Percentiles rank a stretch among this genome's conserved stretches.
Evolutionary conservation across 2,113 vertebrate genomes (phyloP).

Genomic region (Lepidothrix coronata): DNA sequence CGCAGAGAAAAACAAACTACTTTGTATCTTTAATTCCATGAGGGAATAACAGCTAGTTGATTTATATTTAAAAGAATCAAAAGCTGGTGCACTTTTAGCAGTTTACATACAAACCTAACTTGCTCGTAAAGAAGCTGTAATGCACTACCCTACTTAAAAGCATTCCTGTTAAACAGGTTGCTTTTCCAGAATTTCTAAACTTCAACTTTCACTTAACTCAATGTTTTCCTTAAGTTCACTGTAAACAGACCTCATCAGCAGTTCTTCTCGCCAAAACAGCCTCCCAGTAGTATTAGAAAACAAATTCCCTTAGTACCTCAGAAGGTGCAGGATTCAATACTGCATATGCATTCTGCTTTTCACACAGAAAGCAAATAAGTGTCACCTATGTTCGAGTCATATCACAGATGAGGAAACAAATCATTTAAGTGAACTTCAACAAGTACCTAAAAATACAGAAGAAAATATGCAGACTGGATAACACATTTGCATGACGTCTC

Average conservation of each 20-base stretch:
- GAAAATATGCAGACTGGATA: neutral
- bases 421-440: neutral
- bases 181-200: neutral
- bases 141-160: neutral
- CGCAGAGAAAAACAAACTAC: neutral
- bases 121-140: neutral
- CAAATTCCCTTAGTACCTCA: neutral
- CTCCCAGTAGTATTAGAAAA: neutral
- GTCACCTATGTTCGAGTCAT: neutral
- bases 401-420: neutral
- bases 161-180: neutral
- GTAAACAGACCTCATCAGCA: neutral
- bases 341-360: neutral
- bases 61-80: neutral
- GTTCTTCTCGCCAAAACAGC: neutral
- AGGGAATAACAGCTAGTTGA: accelerated
- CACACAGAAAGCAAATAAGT: neutral
- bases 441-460: neutral
- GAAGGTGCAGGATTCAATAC: neutral
- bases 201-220: neutral
- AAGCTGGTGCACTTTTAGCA: neutral
- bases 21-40: neutral
- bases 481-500: neutral
- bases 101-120: neutral
- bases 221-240: neutral